Base-by-base conservation (phyloP, 1,140 invertebrate species). In the Drosophila jambulina region DNA sequence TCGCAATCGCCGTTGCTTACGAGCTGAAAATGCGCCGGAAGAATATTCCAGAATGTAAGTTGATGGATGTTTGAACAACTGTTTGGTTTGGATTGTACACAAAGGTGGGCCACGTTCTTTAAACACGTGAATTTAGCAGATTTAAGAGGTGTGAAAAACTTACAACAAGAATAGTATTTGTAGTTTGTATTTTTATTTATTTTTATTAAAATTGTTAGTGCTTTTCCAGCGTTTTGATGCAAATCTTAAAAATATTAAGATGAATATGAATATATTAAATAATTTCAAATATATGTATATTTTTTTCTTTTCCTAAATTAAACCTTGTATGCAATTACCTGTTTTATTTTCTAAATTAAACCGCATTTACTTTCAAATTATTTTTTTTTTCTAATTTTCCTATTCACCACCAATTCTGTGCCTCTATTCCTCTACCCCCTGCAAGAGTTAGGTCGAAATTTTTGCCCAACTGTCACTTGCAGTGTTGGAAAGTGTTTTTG, bases 401-500 rank as follows among this genome's bases (percentile, higher is more conserved):
- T 36, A 36, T 38, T 34, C 12, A 8, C 12, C 15, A 4, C 15
- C 1, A 10, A 15, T 3, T 19, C 15, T 8, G 4, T 4, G 19
- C 29, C n/a, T 15, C 19, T 15, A 12, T 21, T 19, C 2, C 3
- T 19, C 4, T n/a, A 2, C n/a, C 6, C 13, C 15, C 15, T 7
- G 8, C 10, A 17, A 4, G 29, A 43, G n/a, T 49, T 38, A 25
- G 12, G 2, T 21, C 27, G 62, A 38, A 71, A 71, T 68, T 58
- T 42, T 45, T 21, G 27, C 21, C 15, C 27, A 42, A 49, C 71
- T 75, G 71, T 63, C 71, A 63, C 29, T 75, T 15, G 21, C 71
- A 75, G 38, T 51, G 25, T 58, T 70, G 42, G 21, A 32, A 59
- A 49, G 64, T 68, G 69, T 70, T 61, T 62, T 36, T 23, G 46